Base-by-base conservation (phyloP, 2,797 vertebrate species). In the Erethizon dorsatum region DNA sequence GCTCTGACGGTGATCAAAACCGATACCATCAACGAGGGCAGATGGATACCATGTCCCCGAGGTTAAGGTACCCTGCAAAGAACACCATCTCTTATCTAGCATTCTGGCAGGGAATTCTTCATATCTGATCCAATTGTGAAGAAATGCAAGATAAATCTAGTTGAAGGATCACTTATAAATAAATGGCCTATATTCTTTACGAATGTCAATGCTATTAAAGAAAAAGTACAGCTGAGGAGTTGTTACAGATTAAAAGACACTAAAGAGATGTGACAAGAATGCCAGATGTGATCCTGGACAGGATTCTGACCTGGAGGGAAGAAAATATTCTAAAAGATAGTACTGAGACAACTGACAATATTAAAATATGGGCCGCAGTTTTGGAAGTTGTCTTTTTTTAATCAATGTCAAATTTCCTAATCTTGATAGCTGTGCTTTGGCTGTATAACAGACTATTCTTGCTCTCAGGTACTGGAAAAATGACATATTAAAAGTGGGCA, bases 321-420 rank as follows among this genome's bases (percentile, higher is more conserved):
- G 18, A 83, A 77, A 75, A 13, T 71, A 37, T 24, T 93, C 8
- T 45, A 83, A 83, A 91, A 50, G 10, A 78, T 47, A 52, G 12
- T 54, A 33, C 24, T 63, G 67, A 59, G 63, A 93, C 31, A 79
- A 41, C 14, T 79, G 50, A 22, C 26, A 52, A 54, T 47, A 63
- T 56, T 91, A 31, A 28, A 73, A 61, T 83, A 50, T 28, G 20
- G 50, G 31, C 5, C 59, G n/a, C 9, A 92, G 59, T 31, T 83
- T 67, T 65, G 59, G 31, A 47, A 52, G 69, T 13, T 94, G 56
- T 57, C 95, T 84, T 71, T 78, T 50, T 73, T 45, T 5, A 24
- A 79, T 91, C 12, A 54, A 5, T 65, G 26, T 83, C 92, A n/a
- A 54, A 79, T 56, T 91, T 92, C 77, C 94, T 56, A 15, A 90